Base-by-base conservation (phyloP, 2,797 vertebrate genomes). In the Dipus sagitta region DNA sequence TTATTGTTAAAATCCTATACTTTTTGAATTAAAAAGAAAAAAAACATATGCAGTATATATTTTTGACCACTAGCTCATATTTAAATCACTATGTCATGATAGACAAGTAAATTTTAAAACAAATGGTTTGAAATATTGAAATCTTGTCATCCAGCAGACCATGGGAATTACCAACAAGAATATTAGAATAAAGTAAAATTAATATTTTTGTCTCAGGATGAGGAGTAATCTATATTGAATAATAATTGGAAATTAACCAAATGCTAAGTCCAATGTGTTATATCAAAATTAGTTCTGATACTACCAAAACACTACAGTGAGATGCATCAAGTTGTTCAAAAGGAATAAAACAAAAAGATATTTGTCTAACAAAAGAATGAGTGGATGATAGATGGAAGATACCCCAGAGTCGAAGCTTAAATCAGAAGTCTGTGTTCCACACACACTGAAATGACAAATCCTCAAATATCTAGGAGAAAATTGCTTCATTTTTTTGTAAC, bases 231-330 rank as follows among this genome's bases (percentile, higher is more conserved):
- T 24, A 71, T 71, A 9, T 67, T 52, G 74, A 88, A 26, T 77
- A 83, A 64, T 10, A 80, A 77, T n/a, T 94, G 11, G 26, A 32
- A 94, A 86, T 91, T 80, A 75, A 90, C 79, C 32, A 94, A 83
- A 91, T 81, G 23, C 60, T 70, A 67, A 92, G 88, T 93, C 60
- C n/a, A 88, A 15, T 58, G 2, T 68, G 13, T 28, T 71, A 26
- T 38, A 23, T 91, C 70, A 70, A 75, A 89, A 87, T 91, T 47
- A 58, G 23, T 77, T 89, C 34, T 86, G 67, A 82, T 85, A 30
- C 42, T 88, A 79, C 30, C 26, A 42, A 34, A 92, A 17, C 58
- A 47, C 26, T 65, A 13, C 8, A 58, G 20, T 70, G 85, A 74
- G 4, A 82, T 71, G 8, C 28, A 85, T 67, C 14, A 28, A 32